Evolutionary conservation across 1,140 invertebrate genomes (phyloP).

Genomic region (Magallana gigas): DNA sequence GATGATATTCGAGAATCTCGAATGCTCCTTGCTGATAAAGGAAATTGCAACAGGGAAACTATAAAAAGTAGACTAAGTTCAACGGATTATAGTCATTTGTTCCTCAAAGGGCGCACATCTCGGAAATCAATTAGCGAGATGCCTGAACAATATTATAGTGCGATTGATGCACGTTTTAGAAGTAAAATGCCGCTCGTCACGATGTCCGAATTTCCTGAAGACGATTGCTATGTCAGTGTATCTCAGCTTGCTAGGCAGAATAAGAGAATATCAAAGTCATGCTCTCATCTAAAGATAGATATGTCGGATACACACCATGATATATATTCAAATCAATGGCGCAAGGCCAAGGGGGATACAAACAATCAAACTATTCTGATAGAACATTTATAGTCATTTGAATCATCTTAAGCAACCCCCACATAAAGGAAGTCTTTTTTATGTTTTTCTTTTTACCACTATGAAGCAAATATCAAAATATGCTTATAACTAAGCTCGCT

Average conservation of each 20-base stretch:
- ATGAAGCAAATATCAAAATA: too few relatives aligned
- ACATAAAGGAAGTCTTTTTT: too few relatives aligned
- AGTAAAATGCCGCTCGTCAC: not conserved
- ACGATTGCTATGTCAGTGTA: not conserved
- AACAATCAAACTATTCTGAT: not conserved
- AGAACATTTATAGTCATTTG: not conserved
- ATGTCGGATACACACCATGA: not conserved
- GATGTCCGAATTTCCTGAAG: not conserved
- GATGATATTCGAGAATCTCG: not conserved
- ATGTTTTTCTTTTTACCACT: too few relatives aligned
- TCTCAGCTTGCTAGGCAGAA: not conserved
- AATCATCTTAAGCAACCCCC: not conserved
- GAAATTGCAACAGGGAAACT: not conserved
- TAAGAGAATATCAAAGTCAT: not conserved
- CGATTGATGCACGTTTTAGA: not conserved
- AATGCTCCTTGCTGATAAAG: not conserved
- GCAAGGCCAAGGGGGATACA: not conserved
- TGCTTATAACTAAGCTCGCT: too few relatives aligned
- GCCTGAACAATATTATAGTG: not conserved
- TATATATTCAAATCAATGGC: not conserved
- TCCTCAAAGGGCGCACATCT: not conserved
- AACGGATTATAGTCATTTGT: not conserved
- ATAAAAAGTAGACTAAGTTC: not conserved
- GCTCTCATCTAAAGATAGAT: not conserved
- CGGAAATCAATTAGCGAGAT: not conserved